Conservation (phyloP, 2,113 vertebrate genomes). For the Elachura formosa region DNA sequence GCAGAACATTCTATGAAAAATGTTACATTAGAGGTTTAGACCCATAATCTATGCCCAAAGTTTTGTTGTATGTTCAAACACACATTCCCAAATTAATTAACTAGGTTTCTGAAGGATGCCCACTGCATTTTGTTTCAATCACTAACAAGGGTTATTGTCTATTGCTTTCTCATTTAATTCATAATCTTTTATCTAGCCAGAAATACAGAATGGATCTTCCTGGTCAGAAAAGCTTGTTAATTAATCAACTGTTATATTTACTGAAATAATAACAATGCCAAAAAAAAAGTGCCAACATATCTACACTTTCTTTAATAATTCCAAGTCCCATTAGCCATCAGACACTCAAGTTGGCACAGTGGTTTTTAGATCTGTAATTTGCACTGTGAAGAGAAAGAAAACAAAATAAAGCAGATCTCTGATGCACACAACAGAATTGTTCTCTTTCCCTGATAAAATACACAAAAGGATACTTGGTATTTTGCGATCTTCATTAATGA, state of each 20-base stretch:
- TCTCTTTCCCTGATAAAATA: not conserved
- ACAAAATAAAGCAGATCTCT: not conserved
- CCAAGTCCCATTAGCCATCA: not conserved
- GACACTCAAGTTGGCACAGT: not conserved
- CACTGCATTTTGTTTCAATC: not conserved
- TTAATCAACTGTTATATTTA: not conserved
- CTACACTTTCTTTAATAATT: not conserved
- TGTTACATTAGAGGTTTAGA: not conserved
- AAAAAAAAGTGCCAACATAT: not conserved
- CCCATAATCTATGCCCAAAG: not conserved
- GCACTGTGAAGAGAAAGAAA: not conserved
- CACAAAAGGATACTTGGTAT: conserved; percentile 90
- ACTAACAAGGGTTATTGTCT: not conserved
- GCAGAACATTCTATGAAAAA: not conserved
- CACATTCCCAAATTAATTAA: not conserved
- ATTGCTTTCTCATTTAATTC: not conserved
- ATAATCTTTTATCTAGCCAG: not conserved
- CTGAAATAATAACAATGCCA: not conserved
- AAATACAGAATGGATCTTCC: not conserved
- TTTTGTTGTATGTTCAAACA: not conserved
- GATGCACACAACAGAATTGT: not conserved
- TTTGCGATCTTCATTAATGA: conserved; percentile 94
- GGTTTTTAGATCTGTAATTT: not conserved
- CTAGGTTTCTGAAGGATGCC: not conserved
- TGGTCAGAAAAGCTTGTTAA: not conserved